phyloP scores from a whole-genome alignment of 2,888 invertebrate genomes.

The Rhagophthalmus giganteus region DNA sequence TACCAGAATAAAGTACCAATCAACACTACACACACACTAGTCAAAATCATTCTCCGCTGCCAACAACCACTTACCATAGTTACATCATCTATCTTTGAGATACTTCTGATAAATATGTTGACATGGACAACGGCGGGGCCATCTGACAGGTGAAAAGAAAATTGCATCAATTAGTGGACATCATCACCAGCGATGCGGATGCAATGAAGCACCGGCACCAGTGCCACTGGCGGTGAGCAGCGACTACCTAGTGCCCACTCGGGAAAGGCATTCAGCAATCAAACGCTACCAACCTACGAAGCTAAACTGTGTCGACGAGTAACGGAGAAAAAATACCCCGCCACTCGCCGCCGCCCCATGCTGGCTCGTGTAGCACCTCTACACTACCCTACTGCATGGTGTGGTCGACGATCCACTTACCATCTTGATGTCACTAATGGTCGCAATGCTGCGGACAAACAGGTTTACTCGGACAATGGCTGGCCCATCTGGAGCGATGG shows the following conservation, averaged over 20 bases:
- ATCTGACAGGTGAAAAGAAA: conserved; percentile 64
- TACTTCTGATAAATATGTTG: conserved; percentile 98
- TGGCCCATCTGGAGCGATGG: conserved; percentile 80
- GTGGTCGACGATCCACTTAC: conserved; percentile 70
- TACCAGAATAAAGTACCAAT: conserved; percentile 37
- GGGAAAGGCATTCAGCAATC: conserved; percentile 51
- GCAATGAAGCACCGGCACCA: conserved; percentile 52
- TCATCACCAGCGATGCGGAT: conserved; percentile 41
- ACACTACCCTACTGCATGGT: conserved; percentile 51
- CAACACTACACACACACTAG: conserved; percentile 49
- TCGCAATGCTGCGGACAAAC: conserved; percentile 96
- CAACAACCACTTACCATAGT: conserved; percentile 88
- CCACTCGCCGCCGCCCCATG: conserved; percentile 47
- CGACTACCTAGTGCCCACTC: conserved; percentile 40
- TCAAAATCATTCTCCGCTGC: conserved; percentile 37
- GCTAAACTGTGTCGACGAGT: conserved; percentile 46
- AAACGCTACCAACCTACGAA: conserved; percentile 50
- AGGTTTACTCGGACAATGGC: conserved; percentile 97
- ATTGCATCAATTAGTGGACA: conserved; percentile 47
- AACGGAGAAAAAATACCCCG: conserved; percentile 27
- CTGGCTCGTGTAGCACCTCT: conserved; percentile 52
- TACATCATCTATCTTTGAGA: conserved; percentile 99
- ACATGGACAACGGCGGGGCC: conserved; percentile 95
- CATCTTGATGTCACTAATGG: conserved; percentile 99
- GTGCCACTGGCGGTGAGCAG: conserved; percentile 37